Conservation (phyloP, 1,140 invertebrate genomes). For the Harpegnathos saltator region DNA sequence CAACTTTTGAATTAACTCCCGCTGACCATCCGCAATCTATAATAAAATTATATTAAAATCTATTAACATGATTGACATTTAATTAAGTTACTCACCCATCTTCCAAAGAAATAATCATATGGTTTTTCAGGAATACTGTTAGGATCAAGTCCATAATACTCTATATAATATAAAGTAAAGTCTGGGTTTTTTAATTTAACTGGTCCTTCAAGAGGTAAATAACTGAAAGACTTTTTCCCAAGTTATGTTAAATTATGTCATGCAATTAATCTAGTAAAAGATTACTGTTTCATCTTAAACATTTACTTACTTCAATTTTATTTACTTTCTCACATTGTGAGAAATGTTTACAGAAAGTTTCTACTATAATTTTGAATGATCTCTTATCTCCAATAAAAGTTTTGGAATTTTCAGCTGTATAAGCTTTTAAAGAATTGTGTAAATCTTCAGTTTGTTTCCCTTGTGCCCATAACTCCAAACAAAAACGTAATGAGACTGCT, state of each 20-base stretch:
- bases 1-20: slow-evolving; percentile 91
- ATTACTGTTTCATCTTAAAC: background rate
- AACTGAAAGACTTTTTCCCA: slow-evolving; percentile 89
- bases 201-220: slow-evolving; percentile 92
- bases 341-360: slow-evolving; percentile 95
- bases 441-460: slow-evolving; percentile 87
- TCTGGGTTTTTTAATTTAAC: slow-evolving; percentile 95
- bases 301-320: slow-evolving; percentile 92
- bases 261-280: too few species aligned
- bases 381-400: slow-evolving; percentile 86
- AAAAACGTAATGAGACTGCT: slow-evolving; percentile 91
- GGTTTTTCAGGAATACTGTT: slow-evolving; percentile 91
- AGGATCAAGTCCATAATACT: slow-evolving; percentile 94
- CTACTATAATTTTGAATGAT: slow-evolving; percentile 94
- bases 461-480: slow-evolving; percentile 92
- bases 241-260: slow-evolving; percentile 82
- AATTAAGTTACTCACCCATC: slow-evolving; percentile 89
- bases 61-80: background rate
- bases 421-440: slow-evolving; percentile 88
- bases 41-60: slow-evolving; percentile 55
- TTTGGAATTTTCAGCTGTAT: slow-evolving; percentile 86
- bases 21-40: slow-evolving; percentile 93
- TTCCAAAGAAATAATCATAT: slow-evolving; percentile 93
- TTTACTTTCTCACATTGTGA: slow-evolving; percentile 92
- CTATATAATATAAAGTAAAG: slow-evolving; percentile 92